Base-by-base conservation (phyloP, 2,113 vertebrate genomes). In the Leptobrachium ailaonicum region DNA sequence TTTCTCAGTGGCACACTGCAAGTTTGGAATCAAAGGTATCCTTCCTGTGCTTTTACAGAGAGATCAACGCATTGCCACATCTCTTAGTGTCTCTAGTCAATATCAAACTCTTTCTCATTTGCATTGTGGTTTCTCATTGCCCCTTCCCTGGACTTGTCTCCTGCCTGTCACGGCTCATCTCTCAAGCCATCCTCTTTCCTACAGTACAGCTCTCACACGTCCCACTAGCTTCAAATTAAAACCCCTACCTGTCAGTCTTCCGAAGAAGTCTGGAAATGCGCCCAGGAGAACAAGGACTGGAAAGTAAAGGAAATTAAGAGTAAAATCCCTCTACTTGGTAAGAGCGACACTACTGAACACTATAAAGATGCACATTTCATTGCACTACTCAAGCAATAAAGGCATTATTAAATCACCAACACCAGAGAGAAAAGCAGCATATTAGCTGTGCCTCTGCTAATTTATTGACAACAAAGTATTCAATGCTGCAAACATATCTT, bases 181-280 rank as follows among this genome's bases (percentile, higher is more conserved):
- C 41, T 40, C 63, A 68, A 67, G 20, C 50, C 71, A 67, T 80
- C 71, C 42, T 80, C 63, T 68, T 77, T 80, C 63, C 78, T 41
- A 74, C 73, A 74, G 63, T 71, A 66, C 53, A 68, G 67, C 71
- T 66, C 63, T 43, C 63, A 58, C 50, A 80, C 78, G 41, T 74
- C 71, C 78, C 71, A 47, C 47, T 43, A 73, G 71, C 73, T 41
- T 80, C 71, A 56, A 43, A 45, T 58, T 53, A 50, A 68, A 68
- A 71, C 78, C 78, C 78, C 78, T 60, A 74, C 78, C 71, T 80
- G 78, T 80, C 78, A 80, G 78, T 80, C 78, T 80, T 74, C 41
- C 60, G 47, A 8, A 80, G 71, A 67, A 14, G 78, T 44, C 53
- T 67, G 78, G 53, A 68, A 68, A 74, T 68, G 53, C 44, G 78